These are phyloP conservation scores for Orchesellides sinensis DNA, from an alignment of 2,888 invertebrate species.

Conservation along the genomic window DNA sequence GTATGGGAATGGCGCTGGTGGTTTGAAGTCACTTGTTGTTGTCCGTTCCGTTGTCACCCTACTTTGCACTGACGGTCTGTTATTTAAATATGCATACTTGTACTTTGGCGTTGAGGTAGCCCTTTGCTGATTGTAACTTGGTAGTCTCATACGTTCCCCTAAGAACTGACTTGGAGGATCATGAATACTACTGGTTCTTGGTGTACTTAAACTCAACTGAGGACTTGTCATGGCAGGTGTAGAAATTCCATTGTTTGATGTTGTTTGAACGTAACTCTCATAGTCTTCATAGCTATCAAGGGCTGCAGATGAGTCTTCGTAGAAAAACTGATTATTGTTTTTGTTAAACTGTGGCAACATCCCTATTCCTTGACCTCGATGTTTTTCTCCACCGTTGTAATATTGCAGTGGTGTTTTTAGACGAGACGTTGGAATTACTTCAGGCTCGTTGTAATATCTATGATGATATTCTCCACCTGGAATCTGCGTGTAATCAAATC, in stretches of 20 bases:
- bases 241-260: neutral
- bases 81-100: slow-evolving; percentile 48
- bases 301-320: slow-evolving; percentile 61
- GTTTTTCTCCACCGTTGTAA: slow-evolving; percentile 7
- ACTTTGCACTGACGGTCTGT: slow-evolving; percentile 24
- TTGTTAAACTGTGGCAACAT: slow-evolving; percentile 45
- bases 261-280: slow-evolving; percentile 7
- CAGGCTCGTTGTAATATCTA: slow-evolving; percentile 57
- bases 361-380: slow-evolving; percentile 5
- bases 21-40: slow-evolving; percentile 27
- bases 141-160: slow-evolving; percentile 30
- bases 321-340: slow-evolving; percentile 58
- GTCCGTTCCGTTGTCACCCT: slow-evolving; percentile 38
- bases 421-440: slow-evolving; percentile 21
- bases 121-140: slow-evolving; percentile 49
- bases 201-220: too few species aligned
- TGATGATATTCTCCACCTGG: slow-evolving; percentile 39
- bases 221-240: slow-evolving; percentile 6
- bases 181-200: slow-evolving; percentile 76
- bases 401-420: slow-evolving; percentile 29
- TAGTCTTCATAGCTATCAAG: slow-evolving; percentile 64
- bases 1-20: slow-evolving; percentile 68
- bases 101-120: slow-evolving; percentile 51
- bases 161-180: slow-evolving; percentile 17
- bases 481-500: neutral